Evolutionary conservation across 64 coral and sea anemone genomes (phyloP).

Genomic region (Orbicella faveolata): DNA sequence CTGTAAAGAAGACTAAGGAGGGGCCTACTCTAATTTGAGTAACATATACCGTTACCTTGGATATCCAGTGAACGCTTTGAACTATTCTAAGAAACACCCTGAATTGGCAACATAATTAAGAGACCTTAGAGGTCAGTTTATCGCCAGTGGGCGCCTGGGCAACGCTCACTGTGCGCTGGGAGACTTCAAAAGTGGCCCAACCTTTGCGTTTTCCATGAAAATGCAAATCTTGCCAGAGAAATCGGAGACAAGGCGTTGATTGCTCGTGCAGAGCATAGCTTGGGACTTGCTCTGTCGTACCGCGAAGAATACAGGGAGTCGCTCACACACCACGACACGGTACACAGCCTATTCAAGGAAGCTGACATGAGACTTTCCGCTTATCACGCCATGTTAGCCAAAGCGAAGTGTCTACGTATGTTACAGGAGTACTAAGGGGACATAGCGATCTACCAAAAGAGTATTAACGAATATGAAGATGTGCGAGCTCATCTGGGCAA

Average conservation of each 20-base stretch:
- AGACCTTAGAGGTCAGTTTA: slow-evolving; percentile 19
- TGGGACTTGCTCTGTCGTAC: slow-evolving; percentile 3
- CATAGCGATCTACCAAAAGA: neutral
- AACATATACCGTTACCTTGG: slow-evolving; percentile 17
- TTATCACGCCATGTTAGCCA: slow-evolving; percentile 30
- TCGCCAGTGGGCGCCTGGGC: neutral
- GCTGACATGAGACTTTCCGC: neutral
- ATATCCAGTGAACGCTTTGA: neutral
- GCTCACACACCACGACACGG: neutral
- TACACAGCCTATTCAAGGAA: neutral
- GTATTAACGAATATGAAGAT: slow-evolving; percentile 14
- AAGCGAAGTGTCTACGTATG: slow-evolving; percentile 11
- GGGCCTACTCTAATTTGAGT: neutral
- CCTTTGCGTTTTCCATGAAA: neutral
- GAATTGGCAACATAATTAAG: neutral
- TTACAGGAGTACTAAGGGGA: slow-evolving; percentile 8
- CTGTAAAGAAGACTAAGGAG: neutral
- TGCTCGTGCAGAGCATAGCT: slow-evolving; percentile 23
- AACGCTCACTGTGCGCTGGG: slow-evolving; percentile 5
- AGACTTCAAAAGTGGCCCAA: slow-evolving; percentile 2
- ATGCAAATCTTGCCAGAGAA: slow-evolving; percentile 21
- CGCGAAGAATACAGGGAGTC: slow-evolving; percentile 2
- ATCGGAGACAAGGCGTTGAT: slow-evolving; percentile 29
- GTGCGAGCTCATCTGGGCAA: slow-evolving; percentile 9
- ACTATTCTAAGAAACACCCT: neutral